Conservation (phyloP, 2,113 vertebrate species). For the Callopanchax toddi region DNA sequence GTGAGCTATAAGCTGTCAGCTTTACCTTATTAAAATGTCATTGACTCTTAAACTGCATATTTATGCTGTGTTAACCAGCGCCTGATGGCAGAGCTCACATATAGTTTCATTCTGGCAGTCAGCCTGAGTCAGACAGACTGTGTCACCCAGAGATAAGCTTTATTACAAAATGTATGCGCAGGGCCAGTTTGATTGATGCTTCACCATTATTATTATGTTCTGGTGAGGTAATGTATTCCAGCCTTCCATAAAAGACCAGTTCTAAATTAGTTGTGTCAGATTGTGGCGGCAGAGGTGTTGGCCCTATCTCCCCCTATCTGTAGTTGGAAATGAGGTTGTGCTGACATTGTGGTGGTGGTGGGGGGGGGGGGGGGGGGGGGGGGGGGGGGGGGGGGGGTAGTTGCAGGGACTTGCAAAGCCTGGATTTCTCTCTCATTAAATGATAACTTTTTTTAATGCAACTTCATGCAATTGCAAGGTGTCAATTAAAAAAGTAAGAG, state of each 20-base stretch:
- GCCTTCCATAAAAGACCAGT: slow-evolving; percentile 66
- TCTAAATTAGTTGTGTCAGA: slow-evolving; percentile 82
- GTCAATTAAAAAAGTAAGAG: slow-evolving; percentile 32
- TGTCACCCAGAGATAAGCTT: slow-evolving; percentile 82
- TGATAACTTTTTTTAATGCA: slow-evolving; percentile 29
- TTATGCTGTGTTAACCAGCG: slow-evolving; percentile 77
- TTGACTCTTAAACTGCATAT: slow-evolving; percentile 78
- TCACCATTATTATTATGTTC: slow-evolving; percentile 76
- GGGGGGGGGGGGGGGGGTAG: slow-evolving; percentile 2
- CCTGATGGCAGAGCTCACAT: slow-evolving; percentile 62
- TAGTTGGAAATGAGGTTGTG: slow-evolving; percentile 70
- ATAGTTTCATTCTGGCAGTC: slow-evolving; percentile 58
- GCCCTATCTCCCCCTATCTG: slow-evolving; percentile 69
- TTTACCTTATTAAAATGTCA: slow-evolving; percentile 82
- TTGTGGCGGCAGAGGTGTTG: slow-evolving; percentile 60
- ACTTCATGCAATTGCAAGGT: not conserved
- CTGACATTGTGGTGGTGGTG: slow-evolving; percentile 52
- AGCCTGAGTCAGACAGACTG: slow-evolving; percentile 71
- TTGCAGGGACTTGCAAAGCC: slow-evolving; percentile 17
- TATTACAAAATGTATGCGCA: slow-evolving; percentile 75
- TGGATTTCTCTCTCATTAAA: slow-evolving; percentile 57
- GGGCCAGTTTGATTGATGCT: slow-evolving; percentile 77
- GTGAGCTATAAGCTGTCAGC: slow-evolving; percentile 63
- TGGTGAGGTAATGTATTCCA: slow-evolving; percentile 74
- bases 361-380: not conserved